phyloP scores from a whole-genome alignment of 1,140 invertebrate species.

The Melipona quadrifasciata region DNA sequence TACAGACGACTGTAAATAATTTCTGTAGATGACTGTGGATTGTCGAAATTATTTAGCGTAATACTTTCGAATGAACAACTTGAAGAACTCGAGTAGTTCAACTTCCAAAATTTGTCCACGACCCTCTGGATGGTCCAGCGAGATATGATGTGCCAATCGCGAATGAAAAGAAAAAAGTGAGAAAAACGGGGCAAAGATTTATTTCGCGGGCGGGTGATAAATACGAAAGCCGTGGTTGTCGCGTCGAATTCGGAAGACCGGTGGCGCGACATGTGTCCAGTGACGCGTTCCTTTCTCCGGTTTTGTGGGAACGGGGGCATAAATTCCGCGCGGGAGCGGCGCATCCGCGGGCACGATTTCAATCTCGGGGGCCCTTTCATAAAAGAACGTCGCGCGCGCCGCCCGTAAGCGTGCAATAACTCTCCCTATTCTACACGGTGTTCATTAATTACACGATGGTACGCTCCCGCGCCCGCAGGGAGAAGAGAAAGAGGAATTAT shows the following conservation, averaged over 20 bases:
- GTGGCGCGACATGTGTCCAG: slow-evolving; percentile 60
- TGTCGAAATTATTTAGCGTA: no score
- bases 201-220: slow-evolving; percentile 36
- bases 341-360: slow-evolving; percentile 65
- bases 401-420: slow-evolving; percentile 74
- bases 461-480: slow-evolving; percentile 48
- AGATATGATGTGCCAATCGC: no score
- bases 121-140: no score
- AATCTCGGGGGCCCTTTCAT: slow-evolving; percentile 66
- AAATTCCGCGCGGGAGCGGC: slow-evolving; percentile 52
- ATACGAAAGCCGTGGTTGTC: neutral
- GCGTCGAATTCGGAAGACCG: slow-evolving; percentile 32
- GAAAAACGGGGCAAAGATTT: neutral
- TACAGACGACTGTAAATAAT: no score
- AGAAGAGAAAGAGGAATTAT: slow-evolving; percentile 75
- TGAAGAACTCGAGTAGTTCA: no score
- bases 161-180: no score
- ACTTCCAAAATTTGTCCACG: no score
- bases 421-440: slow-evolving; percentile 76
- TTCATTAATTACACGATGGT: slow-evolving; percentile 74
- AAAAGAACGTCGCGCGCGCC: slow-evolving; percentile 70
- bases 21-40: no score
- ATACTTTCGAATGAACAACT: no score
- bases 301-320: slow-evolving; percentile 60
- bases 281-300: slow-evolving; percentile 58